phyloP scores from a whole-genome alignment of 2,888 invertebrate species.

The Arctia plantaginis region DNA sequence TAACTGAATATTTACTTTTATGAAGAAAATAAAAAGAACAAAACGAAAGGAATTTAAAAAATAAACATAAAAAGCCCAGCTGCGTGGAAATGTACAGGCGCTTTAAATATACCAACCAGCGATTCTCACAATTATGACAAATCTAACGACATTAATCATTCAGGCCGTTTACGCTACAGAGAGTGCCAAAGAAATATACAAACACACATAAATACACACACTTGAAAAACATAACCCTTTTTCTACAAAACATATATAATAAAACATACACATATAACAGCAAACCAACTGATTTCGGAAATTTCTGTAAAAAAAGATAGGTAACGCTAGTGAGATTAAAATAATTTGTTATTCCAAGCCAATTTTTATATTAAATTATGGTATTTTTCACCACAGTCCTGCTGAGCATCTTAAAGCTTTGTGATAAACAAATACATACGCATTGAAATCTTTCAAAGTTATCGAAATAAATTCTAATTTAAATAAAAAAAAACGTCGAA shows the following conservation, averaged over 20 bases:
- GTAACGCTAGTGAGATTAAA: neutral
- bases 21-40: neutral
- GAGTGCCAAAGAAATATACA: neutral
- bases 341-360: neutral
- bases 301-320: no score
- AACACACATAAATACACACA: no score
- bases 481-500: conserved; percentile 6
- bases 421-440: neutral
- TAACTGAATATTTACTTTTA: neutral
- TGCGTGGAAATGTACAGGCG: no score
- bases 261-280: no score
- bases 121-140: neutral
- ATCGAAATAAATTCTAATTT: neutral
- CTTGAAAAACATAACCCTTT: no score
- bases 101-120: no score
- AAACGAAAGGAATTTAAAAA: neutral
- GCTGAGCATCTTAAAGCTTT: neutral
- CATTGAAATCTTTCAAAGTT: neutral
- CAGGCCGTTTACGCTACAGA: neutral
- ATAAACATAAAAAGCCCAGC: no score
- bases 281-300: no score
- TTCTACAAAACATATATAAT: no score
- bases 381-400: neutral
- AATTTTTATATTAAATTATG: neutral
- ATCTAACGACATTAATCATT: neutral